phyloP scores from a whole-genome alignment of 2,888 invertebrate species.

The Phortica okadai region DNA sequence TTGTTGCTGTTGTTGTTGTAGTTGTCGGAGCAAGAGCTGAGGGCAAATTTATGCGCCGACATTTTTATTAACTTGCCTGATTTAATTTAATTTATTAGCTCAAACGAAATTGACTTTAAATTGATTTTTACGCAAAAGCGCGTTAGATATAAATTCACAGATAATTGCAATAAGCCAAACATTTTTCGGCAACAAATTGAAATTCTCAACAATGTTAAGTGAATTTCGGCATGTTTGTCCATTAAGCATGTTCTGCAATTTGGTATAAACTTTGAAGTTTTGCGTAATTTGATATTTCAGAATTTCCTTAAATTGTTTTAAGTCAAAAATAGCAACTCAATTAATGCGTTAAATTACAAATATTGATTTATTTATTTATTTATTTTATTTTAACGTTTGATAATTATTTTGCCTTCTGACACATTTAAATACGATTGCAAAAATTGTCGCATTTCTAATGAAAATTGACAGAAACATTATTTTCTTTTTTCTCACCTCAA shows the following conservation, averaged over 20 bases:
- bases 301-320: no score
- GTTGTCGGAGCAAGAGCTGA: constrained; percentile 42
- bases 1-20: constrained; percentile 46
- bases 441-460: constrained; percentile 53
- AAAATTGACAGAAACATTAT: constrained; percentile 64
- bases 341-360: no score
- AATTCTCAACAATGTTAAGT: no score
- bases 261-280: no score
- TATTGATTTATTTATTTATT: background rate
- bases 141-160: background rate
- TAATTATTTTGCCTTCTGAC: no score
- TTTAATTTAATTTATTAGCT: constrained; percentile 67
- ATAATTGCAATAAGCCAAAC: background rate
- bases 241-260: no score
- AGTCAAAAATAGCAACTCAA: no score
- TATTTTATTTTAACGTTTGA: no score
- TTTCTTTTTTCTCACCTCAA: constrained; percentile 25
- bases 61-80: constrained; percentile 53
- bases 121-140: constrained; percentile 52
- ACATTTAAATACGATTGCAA: constrained; percentile 26
- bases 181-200: background rate
- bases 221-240: no score
- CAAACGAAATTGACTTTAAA: constrained; percentile 60
- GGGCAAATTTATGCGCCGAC: background rate
- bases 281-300: no score